Evolutionary conservation across 2,888 invertebrate genomes (phyloP).

Genomic region (Cylloceria caligata): DNA sequence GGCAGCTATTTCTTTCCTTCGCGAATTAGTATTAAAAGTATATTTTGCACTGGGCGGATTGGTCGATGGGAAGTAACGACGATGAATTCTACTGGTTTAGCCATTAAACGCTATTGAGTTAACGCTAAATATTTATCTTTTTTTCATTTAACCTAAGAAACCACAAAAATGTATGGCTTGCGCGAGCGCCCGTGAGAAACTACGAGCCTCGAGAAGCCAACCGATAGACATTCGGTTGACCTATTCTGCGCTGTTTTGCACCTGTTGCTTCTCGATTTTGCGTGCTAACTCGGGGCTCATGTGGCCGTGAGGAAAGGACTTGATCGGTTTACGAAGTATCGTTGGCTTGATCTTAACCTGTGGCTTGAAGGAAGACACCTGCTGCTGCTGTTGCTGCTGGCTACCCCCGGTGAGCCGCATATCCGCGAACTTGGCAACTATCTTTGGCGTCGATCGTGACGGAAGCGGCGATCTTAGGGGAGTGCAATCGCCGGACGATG

Average conservation of each 20-base stretch:
- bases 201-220: not conserved
- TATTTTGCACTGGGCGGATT: slow-evolving; percentile 78
- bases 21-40: slow-evolving; percentile 47
- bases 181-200: not conserved
- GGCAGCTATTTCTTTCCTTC: slow-evolving; percentile 56
- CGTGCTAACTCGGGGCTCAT: slow-evolving; percentile 83
- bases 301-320: slow-evolving; percentile 85
- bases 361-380: slow-evolving; percentile 87
- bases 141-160: not conserved
- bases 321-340: slow-evolving; percentile 89
- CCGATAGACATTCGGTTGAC: slow-evolving; percentile 72
- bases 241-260: slow-evolving; percentile 79
- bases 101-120: slow-evolving; percentile 9
- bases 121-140: not conserved
- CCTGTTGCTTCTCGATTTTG: slow-evolving; percentile 83
- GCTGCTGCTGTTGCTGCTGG: slow-evolving; percentile 78
- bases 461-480: slow-evolving; percentile 85
- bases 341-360: slow-evolving; percentile 93
- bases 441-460: slow-evolving; percentile 87
- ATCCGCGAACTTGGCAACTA: slow-evolving; percentile 88
- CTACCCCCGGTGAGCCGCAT: slow-evolving; percentile 88
- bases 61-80: slow-evolving; percentile 74
- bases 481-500: slow-evolving; percentile 71
- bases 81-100: slow-evolving; percentile 40
- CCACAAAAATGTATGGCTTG: slow-evolving; percentile 5